These are phyloP conservation scores for Myotis vivesi DNA, from an alignment of 2,797 vertebrate species.

Conservation along the genomic window DNA sequence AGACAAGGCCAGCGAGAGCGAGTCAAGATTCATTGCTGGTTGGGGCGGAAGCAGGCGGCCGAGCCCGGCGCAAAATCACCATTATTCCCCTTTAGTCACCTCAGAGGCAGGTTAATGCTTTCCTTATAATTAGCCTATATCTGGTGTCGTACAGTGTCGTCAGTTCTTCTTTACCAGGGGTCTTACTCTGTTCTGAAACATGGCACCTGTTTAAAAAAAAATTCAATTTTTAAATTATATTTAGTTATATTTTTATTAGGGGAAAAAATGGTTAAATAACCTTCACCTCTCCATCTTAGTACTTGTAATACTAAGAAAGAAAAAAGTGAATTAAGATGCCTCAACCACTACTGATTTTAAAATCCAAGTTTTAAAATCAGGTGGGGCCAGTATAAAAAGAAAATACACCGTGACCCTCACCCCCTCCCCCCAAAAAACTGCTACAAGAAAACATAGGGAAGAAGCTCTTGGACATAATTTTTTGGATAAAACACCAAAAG, in stretches of 20 bases:
- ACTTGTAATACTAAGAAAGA: constrained; percentile 4
- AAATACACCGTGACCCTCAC: background rate
- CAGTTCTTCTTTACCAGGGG: constrained; percentile 87
- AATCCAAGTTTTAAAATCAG: background rate
- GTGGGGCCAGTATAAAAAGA: background rate
- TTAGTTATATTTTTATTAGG: background rate
- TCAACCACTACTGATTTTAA: background rate
- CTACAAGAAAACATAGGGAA: background rate
- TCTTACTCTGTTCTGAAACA: constrained; percentile 90
- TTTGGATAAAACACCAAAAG: background rate
- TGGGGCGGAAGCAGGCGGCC: constrained; percentile 99
- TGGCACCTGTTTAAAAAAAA: constrained; percentile 90
- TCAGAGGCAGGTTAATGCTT: constrained; percentile 98
- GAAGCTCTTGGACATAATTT: background rate
- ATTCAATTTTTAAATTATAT: background rate
- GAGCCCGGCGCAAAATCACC: constrained; percentile 99
- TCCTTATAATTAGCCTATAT: constrained; percentile 90
- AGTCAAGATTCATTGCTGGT: constrained; percentile 99
- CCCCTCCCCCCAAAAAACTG: background rate
- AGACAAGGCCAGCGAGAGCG: constrained; percentile 99
- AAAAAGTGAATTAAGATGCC: background rate
- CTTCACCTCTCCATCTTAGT: background rate
- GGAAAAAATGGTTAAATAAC: background rate
- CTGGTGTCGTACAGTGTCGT: constrained; percentile 83
- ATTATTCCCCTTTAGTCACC: constrained; percentile 99